Evolutionary conservation across 1,140 invertebrate species (phyloP), one percentile per base, ranked within the genome.

Genomic region (Melipona quadrifasciata): DNA sequence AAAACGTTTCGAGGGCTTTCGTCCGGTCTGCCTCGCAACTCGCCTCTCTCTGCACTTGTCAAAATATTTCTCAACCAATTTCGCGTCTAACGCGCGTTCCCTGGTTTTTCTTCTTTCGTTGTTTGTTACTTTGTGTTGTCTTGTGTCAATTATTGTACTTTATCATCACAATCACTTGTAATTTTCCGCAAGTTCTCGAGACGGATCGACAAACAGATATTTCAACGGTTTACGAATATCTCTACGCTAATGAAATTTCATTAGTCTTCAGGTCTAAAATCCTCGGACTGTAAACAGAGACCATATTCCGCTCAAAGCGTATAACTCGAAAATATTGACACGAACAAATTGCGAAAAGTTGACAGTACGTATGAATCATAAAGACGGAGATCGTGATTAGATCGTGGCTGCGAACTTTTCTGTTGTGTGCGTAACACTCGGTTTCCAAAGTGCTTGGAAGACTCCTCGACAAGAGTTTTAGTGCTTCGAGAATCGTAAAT

Each of bases 1-100:
- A 87, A 90, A 90, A 86, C 89, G 89, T 91, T 86, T 70, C 65
- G 81, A 55, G 47, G 64, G 74, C 64, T 14, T 70, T 81, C 87
- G 86, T 72, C 75, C 57, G 71, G 34, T 47, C 21, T 12, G 27
- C 57, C 64, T 68, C 39, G 76, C 76, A 61, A 61, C 64, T 58
- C 51, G 4, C 10, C 17, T 67, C 39, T 57, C 55, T 6, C 19
- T 17, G 17, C n/a, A 34, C 11, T 84, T 72, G 86, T 74, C 82
- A 85, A 78, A 71, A 87, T 64, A 71, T n/a, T 57, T 79, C 31
- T 73, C 81, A 31, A 17, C 4, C 3, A 24, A 57, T 55, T 68
- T 77, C 74, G 5, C 39, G 16, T 27, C 19, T 1, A 24, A 53
- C 8, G 21, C 10, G 17, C 8, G 0, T 51, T 19, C n/a, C 31